These are phyloP conservation scores for Staurois parvus DNA, from an alignment of 2,797 vertebrate species.

Conservation along the genomic window DNA sequence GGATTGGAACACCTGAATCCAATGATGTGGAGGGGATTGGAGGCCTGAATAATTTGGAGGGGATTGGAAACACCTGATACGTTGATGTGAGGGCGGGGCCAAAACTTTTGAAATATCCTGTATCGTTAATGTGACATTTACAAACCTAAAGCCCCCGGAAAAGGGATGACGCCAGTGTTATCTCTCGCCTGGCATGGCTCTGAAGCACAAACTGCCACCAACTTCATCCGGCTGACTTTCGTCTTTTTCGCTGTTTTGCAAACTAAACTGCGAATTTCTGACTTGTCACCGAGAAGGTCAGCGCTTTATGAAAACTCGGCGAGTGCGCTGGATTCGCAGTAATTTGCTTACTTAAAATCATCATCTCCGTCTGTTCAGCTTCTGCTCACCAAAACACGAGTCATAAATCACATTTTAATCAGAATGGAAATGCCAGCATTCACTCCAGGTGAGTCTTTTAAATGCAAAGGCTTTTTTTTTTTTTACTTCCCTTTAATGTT, in stretches of 20 bases:
- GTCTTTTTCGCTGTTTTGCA: conserved; percentile 2
- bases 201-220: neutral
- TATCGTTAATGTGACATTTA: neutral
- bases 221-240: conserved; percentile 6
- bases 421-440: conserved; percentile 67
- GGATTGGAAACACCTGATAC: no score
- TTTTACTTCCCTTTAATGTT: neutral
- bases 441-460: conserved; percentile 60
- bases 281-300: conserved; percentile 44
- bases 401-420: conserved; percentile 72
- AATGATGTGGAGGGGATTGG: no score
- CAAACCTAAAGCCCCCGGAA: neutral
- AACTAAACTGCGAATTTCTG: conserved; percentile 3
- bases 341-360: conserved; percentile 68
- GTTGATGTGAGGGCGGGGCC: no score
- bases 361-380: conserved; percentile 66
- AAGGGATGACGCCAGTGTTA: conserved; percentile 6
- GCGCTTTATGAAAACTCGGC: conserved; percentile 12
- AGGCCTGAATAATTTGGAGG: no score
- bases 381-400: conserved; percentile 65
- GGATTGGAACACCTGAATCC: no score
- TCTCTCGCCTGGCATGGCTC: conserved; percentile 28
- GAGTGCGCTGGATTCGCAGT: conserved; percentile 27
- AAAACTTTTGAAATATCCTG: no score
- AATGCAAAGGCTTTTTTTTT: conserved; percentile 69